A percentile compares a stretch with the other conserved stretches of the same genome.
phyloP scores from a whole-genome alignment of 2,797 vertebrate genomes.

The Sebastes ruberrimus region DNA sequence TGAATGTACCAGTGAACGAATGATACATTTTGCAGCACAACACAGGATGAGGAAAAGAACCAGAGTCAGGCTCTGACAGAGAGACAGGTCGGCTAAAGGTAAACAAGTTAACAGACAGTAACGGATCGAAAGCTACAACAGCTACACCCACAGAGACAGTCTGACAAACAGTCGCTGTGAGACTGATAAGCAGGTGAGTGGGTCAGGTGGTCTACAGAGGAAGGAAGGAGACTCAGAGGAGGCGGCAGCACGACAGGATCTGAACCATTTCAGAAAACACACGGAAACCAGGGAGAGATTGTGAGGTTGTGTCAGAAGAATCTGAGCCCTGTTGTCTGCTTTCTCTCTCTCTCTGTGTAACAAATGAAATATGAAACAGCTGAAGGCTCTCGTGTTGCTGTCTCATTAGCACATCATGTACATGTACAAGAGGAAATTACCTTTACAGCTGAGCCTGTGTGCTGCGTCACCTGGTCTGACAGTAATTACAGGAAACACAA shows the following conservation, averaged over 20 bases:
- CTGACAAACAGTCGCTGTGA: not conserved
- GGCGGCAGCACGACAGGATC: not conserved
- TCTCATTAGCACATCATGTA: not conserved
- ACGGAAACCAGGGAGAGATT: not conserved
- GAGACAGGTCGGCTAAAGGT: not conserved
- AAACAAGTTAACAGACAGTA: not conserved
- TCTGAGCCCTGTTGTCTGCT: not conserved
- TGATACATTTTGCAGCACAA: not conserved
- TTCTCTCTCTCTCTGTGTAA: not conserved
- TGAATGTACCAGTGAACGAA: accelerated
- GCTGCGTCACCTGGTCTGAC: not conserved
- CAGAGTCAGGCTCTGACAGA: not conserved
- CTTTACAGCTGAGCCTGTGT: not conserved
- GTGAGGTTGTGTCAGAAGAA: not conserved
- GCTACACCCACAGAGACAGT: not conserved
- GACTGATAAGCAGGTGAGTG: not conserved
- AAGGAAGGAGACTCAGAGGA: not conserved
- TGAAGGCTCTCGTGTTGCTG: not conserved
- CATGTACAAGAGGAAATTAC: not conserved
- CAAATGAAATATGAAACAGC: not conserved
- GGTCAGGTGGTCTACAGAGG: not conserved
- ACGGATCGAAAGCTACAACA: not conserved
- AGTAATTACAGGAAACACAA: not conserved
- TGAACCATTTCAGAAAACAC: not conserved
- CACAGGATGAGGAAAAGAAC: not conserved